Evolutionary conservation across 2,113 vertebrate species (phyloP).

Genomic region (Hippolais icterina): DNA sequence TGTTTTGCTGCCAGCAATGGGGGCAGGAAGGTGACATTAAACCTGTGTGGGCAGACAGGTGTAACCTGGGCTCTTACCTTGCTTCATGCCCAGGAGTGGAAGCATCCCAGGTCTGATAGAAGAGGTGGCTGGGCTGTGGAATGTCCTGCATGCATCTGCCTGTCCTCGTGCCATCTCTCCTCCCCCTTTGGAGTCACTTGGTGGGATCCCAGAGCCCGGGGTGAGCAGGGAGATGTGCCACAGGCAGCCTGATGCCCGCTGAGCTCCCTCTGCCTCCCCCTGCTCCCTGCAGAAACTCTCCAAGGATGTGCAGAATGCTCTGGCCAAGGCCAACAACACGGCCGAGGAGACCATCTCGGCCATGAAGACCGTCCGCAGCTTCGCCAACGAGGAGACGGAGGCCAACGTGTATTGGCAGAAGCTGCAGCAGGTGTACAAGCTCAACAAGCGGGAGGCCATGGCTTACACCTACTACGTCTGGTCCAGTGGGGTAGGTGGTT

Average conservation of each 20-base stretch:
- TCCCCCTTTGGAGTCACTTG: background rate
- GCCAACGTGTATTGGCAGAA: conserved; percentile 80
- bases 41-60: background rate
- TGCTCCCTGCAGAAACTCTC: conserved; percentile 79
- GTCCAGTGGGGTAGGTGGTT: conserved; percentile 85
- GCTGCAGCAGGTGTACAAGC: conserved; percentile 84
- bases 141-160: background rate
- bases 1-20: background rate
- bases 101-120: background rate
- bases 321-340: conserved; percentile 91
- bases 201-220: background rate
- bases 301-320: conserved; percentile 88
- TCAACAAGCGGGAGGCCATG: conserved; percentile 89
- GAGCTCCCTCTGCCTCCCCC: background rate
- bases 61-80: background rate
- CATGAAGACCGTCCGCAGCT: conserved; percentile 94
- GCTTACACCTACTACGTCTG: conserved; percentile 92
- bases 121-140: background rate
- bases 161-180: background rate
- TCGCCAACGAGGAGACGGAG: conserved; percentile 87
- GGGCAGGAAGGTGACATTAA: background rate
- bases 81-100: background rate
- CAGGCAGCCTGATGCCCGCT: fast-evolving
- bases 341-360: conserved; percentile 93
- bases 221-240: fast-evolving